phyloP scores from a whole-genome alignment of 2,113 vertebrate genomes.

The Epinephelus cyanopodus region DNA sequence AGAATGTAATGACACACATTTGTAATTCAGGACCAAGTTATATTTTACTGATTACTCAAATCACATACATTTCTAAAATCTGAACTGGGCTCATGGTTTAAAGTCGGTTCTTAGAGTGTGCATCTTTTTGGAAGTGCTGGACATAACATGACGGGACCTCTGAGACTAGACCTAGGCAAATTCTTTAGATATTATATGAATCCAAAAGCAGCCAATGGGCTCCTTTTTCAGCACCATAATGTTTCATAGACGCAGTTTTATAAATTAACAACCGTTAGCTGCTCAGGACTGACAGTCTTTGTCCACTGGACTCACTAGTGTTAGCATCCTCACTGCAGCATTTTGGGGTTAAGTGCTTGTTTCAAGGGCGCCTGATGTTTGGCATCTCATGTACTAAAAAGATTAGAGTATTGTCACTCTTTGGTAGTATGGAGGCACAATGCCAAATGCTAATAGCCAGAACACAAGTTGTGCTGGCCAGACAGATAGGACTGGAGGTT shows the following conservation, averaged over 20 bases:
- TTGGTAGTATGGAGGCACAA: neutral
- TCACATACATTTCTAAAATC: neutral
- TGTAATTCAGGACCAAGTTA: neutral
- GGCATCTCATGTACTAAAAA: neutral
- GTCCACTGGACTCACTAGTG: neutral
- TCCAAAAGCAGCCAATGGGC: neutral
- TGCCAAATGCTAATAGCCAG: slow-evolving; percentile 23
- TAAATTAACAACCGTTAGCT: neutral
- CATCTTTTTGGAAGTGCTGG: neutral
- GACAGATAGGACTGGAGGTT: slow-evolving; percentile 8
- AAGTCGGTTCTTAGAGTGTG: neutral
- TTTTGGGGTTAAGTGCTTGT: slow-evolving; percentile 36
- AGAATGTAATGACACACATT: neutral
- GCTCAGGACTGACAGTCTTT: neutral
- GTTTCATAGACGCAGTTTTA: neutral
- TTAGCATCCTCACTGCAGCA: slow-evolving; percentile 34
- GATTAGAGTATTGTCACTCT: slow-evolving; percentile 14
- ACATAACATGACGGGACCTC: neutral
- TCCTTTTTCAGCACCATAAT: neutral
- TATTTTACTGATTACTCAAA: neutral
- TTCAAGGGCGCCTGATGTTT: slow-evolving; percentile 44
- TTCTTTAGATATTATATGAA: neutral
- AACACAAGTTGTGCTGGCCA: slow-evolving; percentile 19
- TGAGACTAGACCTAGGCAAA: neutral
- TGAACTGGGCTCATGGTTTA: neutral